A percentile compares a stretch with the other conserved stretches of the same genome.
Evolutionary conservation across 2,797 vertebrate species (phyloP).

Genomic region (Cyclopterus lumpus): DNA sequence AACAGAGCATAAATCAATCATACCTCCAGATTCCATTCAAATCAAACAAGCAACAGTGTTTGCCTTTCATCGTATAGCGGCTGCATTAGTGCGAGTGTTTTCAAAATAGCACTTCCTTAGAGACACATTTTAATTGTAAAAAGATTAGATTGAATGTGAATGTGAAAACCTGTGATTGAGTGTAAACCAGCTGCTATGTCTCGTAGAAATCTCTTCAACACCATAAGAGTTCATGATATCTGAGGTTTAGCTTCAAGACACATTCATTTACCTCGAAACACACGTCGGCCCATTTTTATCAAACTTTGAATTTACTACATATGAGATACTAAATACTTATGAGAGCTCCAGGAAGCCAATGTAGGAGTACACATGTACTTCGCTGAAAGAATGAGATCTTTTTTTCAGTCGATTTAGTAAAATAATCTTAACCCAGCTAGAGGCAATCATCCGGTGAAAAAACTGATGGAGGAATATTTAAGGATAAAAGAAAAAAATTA

Average conservation of each 20-base stretch:
- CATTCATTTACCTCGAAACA: neutral
- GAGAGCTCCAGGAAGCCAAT: neutral
- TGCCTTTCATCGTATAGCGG: neutral
- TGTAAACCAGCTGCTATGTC: neutral
- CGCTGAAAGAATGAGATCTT: neutral
- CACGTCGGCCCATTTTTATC: neutral
- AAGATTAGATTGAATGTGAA: neutral
- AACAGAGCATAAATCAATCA: constrained; percentile 11
- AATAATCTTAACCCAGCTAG: too few species aligned
- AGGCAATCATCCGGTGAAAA: too few species aligned
- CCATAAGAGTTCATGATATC: neutral
- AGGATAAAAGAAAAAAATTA: neutral
- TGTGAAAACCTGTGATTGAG: neutral
- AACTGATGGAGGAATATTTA: too few species aligned
- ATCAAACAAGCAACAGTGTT: neutral
- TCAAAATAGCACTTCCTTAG: neutral
- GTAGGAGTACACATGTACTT: neutral
- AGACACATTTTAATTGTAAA: neutral
- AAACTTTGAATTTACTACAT: neutral
- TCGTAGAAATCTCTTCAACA: neutral
- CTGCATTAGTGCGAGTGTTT: neutral
- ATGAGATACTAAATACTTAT: too few species aligned
- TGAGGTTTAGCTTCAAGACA: neutral
- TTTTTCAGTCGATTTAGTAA: too few species aligned
- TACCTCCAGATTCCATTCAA: neutral